Base-by-base conservation (phyloP, 2,113 vertebrate species). In the Asarcornis scutulata region DNA sequence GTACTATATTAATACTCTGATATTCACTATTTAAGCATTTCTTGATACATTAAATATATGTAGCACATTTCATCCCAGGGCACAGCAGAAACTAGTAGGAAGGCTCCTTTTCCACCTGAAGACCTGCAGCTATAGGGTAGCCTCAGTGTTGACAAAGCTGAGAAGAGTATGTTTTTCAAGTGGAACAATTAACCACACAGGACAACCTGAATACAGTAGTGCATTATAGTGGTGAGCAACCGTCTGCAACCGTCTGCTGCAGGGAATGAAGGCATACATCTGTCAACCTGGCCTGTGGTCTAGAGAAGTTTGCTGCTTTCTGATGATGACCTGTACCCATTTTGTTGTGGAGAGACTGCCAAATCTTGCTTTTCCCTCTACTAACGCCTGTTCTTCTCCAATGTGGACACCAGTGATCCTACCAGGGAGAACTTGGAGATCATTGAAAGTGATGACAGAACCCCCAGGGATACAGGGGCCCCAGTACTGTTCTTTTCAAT, bases 241-340 rank as follows among this genome's bases (percentile, higher is more conserved):
- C 36, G 5, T 68, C 48, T 50, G 32, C 17, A 58, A 13, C 26
- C n/a, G 5, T 68, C 48, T 50, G 9, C 31, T 63, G 21, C 4
- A 11, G 13, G 17, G 20, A 4, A 71, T 31, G n/a, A 21, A 38
- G 34, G 7, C 9, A 38, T 13, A 52, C 34, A 40, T 5, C 4
- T 64, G 27, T 25, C 21, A 64, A 3, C 17, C 11, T 40, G 36
- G 27, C 20, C 36, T 71, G 13, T 9, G 68, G 17, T 58, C 27
- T 11, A 48, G 64, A 52, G 9, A 46, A 31, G 40, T 89, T 69
- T 69, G 16, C 23, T 81, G 7, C 25, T 81, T 58, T 20, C 16
- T 34, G 4, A 42, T 4, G 6, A 1, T 4, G 6, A 1, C 1
- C 7, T 46, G 16, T 48, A 76, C 71, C 32, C 36, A 38, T 34